Evolutionary conservation across 2,888 invertebrate species (phyloP).

Genomic region (Nesidiocoris tenuis): DNA sequence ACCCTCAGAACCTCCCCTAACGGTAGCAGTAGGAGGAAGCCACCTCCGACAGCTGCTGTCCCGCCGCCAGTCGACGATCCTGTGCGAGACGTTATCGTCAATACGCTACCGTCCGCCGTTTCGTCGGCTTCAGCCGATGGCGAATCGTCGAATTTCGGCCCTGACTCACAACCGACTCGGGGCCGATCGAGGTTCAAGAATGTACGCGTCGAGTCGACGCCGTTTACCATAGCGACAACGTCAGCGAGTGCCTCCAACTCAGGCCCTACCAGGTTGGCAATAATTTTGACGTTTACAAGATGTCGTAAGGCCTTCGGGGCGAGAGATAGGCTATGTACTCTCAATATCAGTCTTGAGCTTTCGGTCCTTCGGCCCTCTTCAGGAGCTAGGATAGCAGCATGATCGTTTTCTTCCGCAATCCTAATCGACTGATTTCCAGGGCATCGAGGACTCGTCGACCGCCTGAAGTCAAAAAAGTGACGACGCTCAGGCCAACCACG

Average conservation of each 20-base stretch:
- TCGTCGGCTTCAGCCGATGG: constrained; percentile 15
- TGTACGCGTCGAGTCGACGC: constrained; percentile 27
- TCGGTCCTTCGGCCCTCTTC: neutral
- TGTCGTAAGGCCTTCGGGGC: too few species aligned
- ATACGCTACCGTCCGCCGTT: constrained; percentile 25
- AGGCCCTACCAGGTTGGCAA: constrained; percentile 25
- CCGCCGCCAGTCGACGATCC: constrained; percentile 7
- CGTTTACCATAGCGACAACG: constrained; percentile 12
- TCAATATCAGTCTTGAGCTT: too few species aligned
- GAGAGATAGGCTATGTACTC: too few species aligned
- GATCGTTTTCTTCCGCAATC: too few species aligned
- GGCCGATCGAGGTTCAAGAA: constrained; percentile 43
- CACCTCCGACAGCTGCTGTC: neutral
- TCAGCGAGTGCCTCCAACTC: constrained; percentile 12
- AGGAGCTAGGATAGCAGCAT: too few species aligned
- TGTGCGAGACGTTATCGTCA: neutral
- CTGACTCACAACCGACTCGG: constrained; percentile 30
- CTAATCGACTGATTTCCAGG: neutral
- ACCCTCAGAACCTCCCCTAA: neutral
- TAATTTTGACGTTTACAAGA: too few species aligned
- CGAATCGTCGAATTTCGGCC: neutral
- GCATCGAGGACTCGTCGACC: constrained; percentile 27
- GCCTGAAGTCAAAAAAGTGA: constrained; percentile 12
- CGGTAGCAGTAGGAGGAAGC: constrained; percentile 16
- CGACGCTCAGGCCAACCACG: constrained; percentile 14